These are phyloP conservation scores for Nasonia giraulti DNA, from an alignment of 1,140 invertebrate genomes.

Conservation along the genomic window DNA sequence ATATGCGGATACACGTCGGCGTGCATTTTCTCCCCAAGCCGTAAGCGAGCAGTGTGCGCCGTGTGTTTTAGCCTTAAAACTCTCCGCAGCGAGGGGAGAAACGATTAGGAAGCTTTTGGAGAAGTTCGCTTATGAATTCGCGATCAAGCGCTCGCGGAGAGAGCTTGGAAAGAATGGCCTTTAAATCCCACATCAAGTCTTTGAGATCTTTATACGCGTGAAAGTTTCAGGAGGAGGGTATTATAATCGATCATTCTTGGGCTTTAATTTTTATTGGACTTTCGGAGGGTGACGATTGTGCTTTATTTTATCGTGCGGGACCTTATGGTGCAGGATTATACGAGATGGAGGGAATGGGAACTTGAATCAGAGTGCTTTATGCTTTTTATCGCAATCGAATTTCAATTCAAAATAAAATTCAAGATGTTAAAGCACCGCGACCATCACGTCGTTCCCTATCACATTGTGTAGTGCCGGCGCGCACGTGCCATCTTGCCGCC, in stretches of 20 bases:
- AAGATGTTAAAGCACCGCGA: too few relatives aligned
- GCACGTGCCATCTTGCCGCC: not conserved
- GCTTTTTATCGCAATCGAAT: too few relatives aligned
- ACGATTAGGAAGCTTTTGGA: conserved; percentile 30
- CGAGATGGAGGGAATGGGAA: too few relatives aligned
- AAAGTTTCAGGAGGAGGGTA: too few relatives aligned
- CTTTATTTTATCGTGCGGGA: too few relatives aligned
- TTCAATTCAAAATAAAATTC: too few relatives aligned
- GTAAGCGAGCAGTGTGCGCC: conserved; percentile 18
- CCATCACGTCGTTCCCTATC: not conserved
- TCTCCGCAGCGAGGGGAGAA: conserved; percentile 9
- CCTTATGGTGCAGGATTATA: too few relatives aligned
- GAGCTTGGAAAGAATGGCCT: conserved; percentile 25
- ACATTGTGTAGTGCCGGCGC: too few relatives aligned
- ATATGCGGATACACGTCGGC: not conserved
- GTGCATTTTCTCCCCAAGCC: conserved; percentile 1
- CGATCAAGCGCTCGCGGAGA: conserved; percentile 18
- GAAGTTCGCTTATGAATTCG: conserved; percentile 48
- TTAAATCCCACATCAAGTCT: not conserved
- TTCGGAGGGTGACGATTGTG: too few relatives aligned
- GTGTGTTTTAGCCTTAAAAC: conserved; percentile 19
- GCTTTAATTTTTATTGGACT: conserved; percentile 6
- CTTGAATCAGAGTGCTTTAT: too few relatives aligned
- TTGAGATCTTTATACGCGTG: not conserved
- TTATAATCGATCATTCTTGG: too few relatives aligned